These are phyloP conservation scores for Sebastes vulpes DNA, from an alignment of 2,797 vertebrate genomes.

Conservation along the genomic window DNA sequence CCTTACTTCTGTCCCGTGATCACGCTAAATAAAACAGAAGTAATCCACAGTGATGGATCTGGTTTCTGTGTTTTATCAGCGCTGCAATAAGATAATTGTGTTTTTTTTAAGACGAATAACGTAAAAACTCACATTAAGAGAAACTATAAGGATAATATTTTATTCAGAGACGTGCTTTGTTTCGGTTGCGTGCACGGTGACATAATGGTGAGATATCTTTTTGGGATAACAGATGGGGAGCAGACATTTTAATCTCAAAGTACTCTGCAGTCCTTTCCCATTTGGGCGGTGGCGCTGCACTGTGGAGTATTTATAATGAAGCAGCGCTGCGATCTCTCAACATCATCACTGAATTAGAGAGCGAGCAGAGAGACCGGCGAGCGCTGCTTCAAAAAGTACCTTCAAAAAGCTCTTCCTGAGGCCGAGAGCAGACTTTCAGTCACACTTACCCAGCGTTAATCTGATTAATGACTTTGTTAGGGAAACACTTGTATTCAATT, in stretches of 20 bases:
- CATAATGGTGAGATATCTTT: constrained; percentile 5
- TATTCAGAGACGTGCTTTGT: not conserved
- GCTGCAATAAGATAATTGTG: not conserved
- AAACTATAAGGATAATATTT: fast-evolving
- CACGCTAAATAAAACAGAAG: not conserved
- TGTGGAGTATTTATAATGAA: constrained; percentile 29
- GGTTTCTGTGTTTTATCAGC: not conserved
- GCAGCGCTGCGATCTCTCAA: constrained; percentile 19
- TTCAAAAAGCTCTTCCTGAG: not conserved
- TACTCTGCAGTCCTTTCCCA: constrained; percentile 3
- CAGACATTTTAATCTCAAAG: constrained; percentile 9
- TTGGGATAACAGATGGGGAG: constrained; percentile 11
- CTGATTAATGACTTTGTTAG: too few relatives aligned
- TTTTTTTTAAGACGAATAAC: not conserved
- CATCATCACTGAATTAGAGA: constrained; percentile 40
- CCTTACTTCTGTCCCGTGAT: not conserved
- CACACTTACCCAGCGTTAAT: too few relatives aligned
- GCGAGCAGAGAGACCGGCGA: not conserved
- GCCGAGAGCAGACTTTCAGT: too few relatives aligned
- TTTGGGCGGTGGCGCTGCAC: not conserved
- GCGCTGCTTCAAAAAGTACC: not conserved
- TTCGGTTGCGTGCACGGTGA: not conserved
- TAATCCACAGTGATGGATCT: too few relatives aligned
- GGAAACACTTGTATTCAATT: too few relatives aligned
- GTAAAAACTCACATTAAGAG: not conserved